phyloP scores from a whole-genome alignment of 2,797 vertebrate genomes.

The Carcharodon carcharias region DNA sequence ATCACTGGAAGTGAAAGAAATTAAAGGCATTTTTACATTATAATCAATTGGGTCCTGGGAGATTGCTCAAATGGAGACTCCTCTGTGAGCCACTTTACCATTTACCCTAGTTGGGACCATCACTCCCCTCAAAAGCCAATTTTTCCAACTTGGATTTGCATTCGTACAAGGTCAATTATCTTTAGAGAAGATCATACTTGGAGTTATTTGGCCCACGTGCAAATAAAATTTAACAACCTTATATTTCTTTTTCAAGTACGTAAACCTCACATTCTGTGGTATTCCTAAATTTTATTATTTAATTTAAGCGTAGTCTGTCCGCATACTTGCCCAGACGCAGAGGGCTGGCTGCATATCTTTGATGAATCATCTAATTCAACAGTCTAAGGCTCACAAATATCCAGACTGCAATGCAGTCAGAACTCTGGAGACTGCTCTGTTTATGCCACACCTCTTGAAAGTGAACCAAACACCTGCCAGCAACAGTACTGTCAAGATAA shows the following conservation, averaged over 20 bases:
- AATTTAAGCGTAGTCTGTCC: neutral
- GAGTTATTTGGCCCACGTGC: neutral
- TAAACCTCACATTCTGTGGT: neutral
- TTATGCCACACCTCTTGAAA: neutral
- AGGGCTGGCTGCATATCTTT: neutral
- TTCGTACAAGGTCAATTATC: neutral
- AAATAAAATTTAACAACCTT: neutral
- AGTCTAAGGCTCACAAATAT: neutral
- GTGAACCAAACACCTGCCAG: neutral
- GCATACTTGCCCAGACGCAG: neutral
- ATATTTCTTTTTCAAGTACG: neutral
- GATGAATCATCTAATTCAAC: neutral
- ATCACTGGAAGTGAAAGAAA: neutral
- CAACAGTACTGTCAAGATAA: neutral
- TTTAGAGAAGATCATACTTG: neutral
- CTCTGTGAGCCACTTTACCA: neutral
- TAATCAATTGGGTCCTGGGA: neutral
- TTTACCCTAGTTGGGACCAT: neutral
- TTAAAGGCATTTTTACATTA: neutral
- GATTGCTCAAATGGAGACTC: neutral
- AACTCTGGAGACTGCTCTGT: neutral
- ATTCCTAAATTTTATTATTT: neutral
- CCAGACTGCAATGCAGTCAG: neutral
- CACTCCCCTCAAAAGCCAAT: neutral
- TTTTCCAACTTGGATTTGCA: neutral